These are phyloP conservation scores for Agrotis clavis DNA, from an alignment of 2,888 invertebrate species.

Conservation along the genomic window DNA sequence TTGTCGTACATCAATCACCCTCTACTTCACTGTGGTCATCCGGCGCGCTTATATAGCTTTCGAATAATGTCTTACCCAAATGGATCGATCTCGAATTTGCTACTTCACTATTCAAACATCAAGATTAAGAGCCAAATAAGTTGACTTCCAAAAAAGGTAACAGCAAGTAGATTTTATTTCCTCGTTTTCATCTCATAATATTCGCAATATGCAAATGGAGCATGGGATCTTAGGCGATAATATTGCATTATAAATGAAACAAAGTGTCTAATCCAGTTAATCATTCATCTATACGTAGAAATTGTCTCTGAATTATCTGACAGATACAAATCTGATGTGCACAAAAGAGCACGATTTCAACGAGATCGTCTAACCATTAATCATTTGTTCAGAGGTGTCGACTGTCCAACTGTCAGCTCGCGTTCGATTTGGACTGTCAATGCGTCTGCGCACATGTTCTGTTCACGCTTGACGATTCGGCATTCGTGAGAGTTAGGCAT, in stretches of 20 bases:
- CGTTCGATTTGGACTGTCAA: constrained; percentile 47
- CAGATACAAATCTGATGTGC: constrained; percentile 65
- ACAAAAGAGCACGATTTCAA: constrained; percentile 64
- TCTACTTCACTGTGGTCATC: constrained; percentile 46
- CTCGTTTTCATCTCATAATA: constrained; percentile 34
- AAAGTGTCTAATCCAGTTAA: constrained; percentile 46
- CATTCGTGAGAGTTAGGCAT: constrained; percentile 26
- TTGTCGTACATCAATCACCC: constrained; percentile 62
- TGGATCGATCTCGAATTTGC: constrained; percentile 21
- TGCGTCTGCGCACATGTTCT: constrained; percentile 39
- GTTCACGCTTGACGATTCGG: constrained; percentile 46
- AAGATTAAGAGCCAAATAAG: constrained; percentile 55
- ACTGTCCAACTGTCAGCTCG: constrained; percentile 56
- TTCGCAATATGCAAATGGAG: constrained; percentile 40
- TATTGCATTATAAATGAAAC: constrained; percentile 42
- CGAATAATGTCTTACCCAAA: constrained; percentile 40
- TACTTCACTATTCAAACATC: constrained; percentile 43
- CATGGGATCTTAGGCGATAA: constrained; percentile 14
- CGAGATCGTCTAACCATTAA: constrained; percentile 67
- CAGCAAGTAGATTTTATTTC: constrained; percentile 28
- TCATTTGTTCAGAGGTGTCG: constrained; percentile 68
- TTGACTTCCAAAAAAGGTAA: constrained; percentile 27
- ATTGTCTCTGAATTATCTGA: constrained; percentile 65
- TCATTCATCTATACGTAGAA: constrained; percentile 61
- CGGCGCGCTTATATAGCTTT: constrained; percentile 53